Conservation (phyloP, 2,113 vertebrate species). For the Calypte anna region DNA sequence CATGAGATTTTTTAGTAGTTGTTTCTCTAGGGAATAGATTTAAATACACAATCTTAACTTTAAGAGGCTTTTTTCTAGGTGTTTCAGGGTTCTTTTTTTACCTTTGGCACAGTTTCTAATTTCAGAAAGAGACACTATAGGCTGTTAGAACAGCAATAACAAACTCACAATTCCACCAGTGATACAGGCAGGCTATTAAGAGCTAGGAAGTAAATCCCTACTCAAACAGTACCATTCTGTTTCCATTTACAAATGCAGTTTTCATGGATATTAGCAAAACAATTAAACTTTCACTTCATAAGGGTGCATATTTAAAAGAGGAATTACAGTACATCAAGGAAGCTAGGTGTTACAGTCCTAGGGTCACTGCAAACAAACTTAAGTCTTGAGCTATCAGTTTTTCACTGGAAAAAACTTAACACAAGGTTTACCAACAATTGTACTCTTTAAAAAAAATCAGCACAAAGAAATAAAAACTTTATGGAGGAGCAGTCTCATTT, state of each 20-base stretch:
- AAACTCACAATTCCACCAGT: not conserved
- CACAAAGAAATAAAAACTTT: not conserved
- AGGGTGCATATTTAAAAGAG: not conserved
- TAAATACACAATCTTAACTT: not conserved
- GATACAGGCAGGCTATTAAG: not conserved
- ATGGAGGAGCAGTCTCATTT: not conserved
- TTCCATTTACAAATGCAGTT: not conserved
- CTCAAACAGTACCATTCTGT: slow-evolving; percentile 37
- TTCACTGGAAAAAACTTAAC: not conserved
- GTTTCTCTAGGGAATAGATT: not conserved
- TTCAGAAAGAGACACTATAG: slow-evolving; percentile 11
- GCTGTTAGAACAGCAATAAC: not conserved
- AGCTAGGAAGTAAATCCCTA: slow-evolving; percentile 28
- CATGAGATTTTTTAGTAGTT: not conserved
- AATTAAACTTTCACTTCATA: not conserved
- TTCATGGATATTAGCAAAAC: slow-evolving; percentile 38
- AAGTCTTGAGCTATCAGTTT: not conserved
- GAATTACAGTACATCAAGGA: not conserved
- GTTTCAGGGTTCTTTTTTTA: not conserved
- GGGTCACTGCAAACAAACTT: not conserved
- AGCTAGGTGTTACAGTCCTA: not conserved
- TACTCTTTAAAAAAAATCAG: not conserved
- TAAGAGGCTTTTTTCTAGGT: not conserved
- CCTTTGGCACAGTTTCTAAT: not conserved
- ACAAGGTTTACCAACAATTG: not conserved